Percentiles rank a stretch among this genome's conserved stretches.
These are phyloP conservation scores for Melanotaenia maccullochi DNA, from an alignment of 2,797 vertebrate species.

Conservation along the genomic window DNA sequence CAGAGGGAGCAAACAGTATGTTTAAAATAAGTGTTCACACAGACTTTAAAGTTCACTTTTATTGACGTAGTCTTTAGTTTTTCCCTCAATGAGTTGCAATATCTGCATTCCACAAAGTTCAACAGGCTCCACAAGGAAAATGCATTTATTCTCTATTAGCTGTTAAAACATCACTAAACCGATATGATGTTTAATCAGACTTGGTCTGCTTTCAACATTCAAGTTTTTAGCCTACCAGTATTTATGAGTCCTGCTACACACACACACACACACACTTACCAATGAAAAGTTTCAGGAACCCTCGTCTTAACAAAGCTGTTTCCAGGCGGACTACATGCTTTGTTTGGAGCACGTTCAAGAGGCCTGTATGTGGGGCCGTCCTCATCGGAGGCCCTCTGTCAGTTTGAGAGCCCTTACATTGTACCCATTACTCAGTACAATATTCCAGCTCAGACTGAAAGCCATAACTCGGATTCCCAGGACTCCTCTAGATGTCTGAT, in stretches of 20 bases:
- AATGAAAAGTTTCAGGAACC: conserved; percentile 50
- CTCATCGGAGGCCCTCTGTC: conserved; percentile 45
- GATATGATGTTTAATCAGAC: conserved; percentile 14
- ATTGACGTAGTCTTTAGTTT: background rate
- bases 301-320: conserved; percentile 63
- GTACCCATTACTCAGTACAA: conserved; percentile 40
- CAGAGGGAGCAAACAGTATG: background rate
- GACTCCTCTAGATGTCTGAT: conserved; percentile 15
- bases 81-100: background rate
- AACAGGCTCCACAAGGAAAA: conserved; percentile 4
- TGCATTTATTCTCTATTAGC: background rate
- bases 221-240: background rate
- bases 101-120: conserved; percentile 2
- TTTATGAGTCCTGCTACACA: conserved; percentile 25
- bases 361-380: conserved; percentile 36
- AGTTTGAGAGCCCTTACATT: conserved; percentile 40
- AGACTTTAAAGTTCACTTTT: background rate
- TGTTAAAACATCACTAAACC: conserved; percentile 22
- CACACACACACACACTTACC: conserved; percentile 21
- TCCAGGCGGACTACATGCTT: conserved; percentile 72
- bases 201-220: conserved; percentile 1
- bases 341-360: conserved; percentile 68
- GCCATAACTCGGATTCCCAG: background rate
- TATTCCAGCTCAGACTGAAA: conserved; percentile 22
- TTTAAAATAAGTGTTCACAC: background rate